phyloP scores from a whole-genome alignment of 2,113 vertebrate genomes.

The Hippocampus abdominalis region DNA sequence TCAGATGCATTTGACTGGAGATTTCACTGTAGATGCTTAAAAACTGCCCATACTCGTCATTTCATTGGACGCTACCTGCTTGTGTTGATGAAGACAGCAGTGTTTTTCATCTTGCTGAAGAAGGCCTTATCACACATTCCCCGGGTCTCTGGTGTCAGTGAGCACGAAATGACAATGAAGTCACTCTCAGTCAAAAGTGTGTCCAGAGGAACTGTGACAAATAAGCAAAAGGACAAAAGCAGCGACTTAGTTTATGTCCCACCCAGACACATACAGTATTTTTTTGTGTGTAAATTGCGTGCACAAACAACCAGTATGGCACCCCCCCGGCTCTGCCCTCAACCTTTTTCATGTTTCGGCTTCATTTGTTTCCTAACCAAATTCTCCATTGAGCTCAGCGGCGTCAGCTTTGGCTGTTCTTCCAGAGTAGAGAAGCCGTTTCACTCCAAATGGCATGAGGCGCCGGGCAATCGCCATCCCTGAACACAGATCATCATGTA shows the following conservation, averaged over 20 bases:
- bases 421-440: conserved; percentile 74
- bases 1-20: neutral
- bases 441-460: conserved; percentile 77
- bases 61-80: conserved; percentile 59
- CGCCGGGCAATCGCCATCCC: conserved; percentile 75
- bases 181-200: conserved; percentile 59
- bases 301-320: neutral
- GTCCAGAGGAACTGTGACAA: conserved; percentile 62
- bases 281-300: neutral
- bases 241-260: neutral
- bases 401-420: conserved; percentile 65
- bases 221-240: neutral
- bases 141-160: conserved; percentile 60
- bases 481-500: conserved; percentile 27
- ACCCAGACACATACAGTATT: neutral
- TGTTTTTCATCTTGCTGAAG: conserved; percentile 71
- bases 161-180: conserved; percentile 55
- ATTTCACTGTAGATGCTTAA: neutral
- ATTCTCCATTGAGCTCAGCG: conserved; percentile 72
- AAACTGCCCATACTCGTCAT: too few species aligned
- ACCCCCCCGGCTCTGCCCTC: neutral
- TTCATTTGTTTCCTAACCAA: conserved; percentile 65
- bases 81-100: conserved; percentile 49
- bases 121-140: conserved; percentile 59
- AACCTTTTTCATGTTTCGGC: neutral